Evolutionary conservation across 23 tunicate genomes (phyloP).

Genomic region (Ciona savignyi): DNA sequence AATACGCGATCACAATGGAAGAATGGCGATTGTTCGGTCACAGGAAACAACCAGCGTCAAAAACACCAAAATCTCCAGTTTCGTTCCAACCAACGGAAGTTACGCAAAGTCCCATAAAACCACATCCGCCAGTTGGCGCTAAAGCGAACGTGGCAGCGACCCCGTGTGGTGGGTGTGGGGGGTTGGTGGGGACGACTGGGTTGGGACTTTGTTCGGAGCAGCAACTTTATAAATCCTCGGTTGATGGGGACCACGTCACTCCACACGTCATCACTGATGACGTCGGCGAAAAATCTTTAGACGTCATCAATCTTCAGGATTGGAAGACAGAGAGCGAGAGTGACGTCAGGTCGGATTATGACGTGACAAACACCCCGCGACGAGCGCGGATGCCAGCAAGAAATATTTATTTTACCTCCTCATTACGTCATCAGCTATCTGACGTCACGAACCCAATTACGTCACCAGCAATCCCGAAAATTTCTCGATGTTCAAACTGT

Average conservation of each 20-base stretch:
- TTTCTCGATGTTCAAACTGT: not conserved
- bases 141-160: no score
- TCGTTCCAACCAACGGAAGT: no score
- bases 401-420: conserved; percentile 29
- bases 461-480: not conserved
- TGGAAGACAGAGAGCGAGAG: not conserved
- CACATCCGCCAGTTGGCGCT: no score
- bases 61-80: no score
- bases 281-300: not conserved
- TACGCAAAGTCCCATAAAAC: no score
- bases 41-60: no score
- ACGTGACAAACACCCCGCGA: not conserved
- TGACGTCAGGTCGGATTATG: not conserved
- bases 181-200: no score
- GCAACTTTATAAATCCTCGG: not conserved
- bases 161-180: no score
- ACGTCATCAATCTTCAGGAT: not conserved
- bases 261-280: not conserved
- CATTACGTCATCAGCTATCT: conserved; percentile 14
- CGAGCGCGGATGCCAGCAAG: conserved; percentile 23
- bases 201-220: no score
- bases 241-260: not conserved
- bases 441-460: not conserved
- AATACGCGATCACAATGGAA: conserved; percentile 44
- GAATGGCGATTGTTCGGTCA: conserved; percentile 42